Conservation (phyloP, 2,797 vertebrate genomes). For the Coluber constrictor region DNA sequence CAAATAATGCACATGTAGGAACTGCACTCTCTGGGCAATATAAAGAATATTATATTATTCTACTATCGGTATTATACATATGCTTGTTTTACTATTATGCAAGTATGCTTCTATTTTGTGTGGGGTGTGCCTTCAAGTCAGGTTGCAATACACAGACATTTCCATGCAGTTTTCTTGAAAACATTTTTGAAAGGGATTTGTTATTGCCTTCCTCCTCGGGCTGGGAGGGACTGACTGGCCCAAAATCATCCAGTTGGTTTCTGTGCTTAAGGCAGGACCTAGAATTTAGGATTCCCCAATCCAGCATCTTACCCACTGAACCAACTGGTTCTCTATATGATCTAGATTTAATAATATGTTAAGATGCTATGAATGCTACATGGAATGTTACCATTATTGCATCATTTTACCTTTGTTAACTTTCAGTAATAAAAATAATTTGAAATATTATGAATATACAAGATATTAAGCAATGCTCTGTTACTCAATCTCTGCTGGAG, state of each 20-base stretch:
- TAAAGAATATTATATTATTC: neutral
- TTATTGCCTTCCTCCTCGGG: neutral
- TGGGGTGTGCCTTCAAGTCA: neutral
- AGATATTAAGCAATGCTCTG: neutral
- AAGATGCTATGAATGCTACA: neutral
- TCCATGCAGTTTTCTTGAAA: neutral
- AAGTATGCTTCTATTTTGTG: neutral
- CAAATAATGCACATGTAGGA: neutral
- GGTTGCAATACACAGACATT: neutral
- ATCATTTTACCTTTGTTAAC: neutral
- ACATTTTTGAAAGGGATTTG: neutral
- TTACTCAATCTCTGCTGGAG: neutral
- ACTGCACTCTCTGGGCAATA: neutral
- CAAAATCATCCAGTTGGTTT: neutral
- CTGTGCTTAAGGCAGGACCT: neutral
- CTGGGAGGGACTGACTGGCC: neutral
- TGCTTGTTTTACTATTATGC: neutral
- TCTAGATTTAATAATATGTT: neutral
- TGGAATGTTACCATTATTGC: neutral
- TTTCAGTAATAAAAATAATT: neutral
- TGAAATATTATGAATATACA: neutral
- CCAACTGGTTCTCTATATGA: neutral
- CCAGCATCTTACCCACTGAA: neutral
- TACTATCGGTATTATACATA: neutral
- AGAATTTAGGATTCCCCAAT: neutral